Conservation (phyloP, 2,888 invertebrate species). For the Epirrhoe tristata region DNA sequence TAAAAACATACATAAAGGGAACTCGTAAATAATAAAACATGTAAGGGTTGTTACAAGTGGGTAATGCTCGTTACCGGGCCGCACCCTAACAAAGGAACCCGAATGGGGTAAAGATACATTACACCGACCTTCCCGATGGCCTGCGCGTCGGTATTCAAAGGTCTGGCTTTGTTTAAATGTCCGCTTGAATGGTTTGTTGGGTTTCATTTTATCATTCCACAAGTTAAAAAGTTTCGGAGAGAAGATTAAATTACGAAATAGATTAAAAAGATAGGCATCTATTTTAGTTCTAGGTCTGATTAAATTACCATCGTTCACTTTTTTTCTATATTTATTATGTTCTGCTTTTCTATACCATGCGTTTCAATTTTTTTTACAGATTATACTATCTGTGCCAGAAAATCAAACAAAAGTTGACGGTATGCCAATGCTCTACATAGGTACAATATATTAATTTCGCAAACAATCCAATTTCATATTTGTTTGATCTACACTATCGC, state of each 20-base stretch:
- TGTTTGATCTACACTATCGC: too few species aligned
- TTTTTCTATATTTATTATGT: too few species aligned
- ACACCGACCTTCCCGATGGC: slow-evolving; percentile 68
- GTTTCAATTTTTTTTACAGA: too few species aligned
- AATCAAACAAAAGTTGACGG: too few species aligned
- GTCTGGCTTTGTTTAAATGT: slow-evolving; percentile 47
- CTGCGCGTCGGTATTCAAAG: slow-evolving; percentile 55
- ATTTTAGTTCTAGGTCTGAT: too few species aligned
- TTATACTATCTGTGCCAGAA: too few species aligned
- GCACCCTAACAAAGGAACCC: slow-evolving; percentile 77
- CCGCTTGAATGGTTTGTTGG: slow-evolving; percentile 22
- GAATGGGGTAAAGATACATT: slow-evolving; percentile 80
- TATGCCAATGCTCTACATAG: too few species aligned
- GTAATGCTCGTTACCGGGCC: slow-evolving; percentile 76
- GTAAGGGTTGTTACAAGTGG: slow-evolving; percentile 73
- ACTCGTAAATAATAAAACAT: slow-evolving; percentile 83
- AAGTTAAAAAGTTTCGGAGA: slow-evolving; percentile 2
- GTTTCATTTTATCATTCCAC: slow-evolving; percentile 15
- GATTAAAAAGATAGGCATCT: too few species aligned
- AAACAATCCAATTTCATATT: too few species aligned
- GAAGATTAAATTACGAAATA: neutral
- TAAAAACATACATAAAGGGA: slow-evolving; percentile 82
- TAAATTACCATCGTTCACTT: too few species aligned
- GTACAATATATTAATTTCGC: too few species aligned
- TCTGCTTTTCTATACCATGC: too few species aligned